A percentile compares a stretch with the other conserved stretches of the same genome.
phyloP scores from a whole-genome alignment of 1,140 invertebrate species.

The Lucilia sericata region DNA sequence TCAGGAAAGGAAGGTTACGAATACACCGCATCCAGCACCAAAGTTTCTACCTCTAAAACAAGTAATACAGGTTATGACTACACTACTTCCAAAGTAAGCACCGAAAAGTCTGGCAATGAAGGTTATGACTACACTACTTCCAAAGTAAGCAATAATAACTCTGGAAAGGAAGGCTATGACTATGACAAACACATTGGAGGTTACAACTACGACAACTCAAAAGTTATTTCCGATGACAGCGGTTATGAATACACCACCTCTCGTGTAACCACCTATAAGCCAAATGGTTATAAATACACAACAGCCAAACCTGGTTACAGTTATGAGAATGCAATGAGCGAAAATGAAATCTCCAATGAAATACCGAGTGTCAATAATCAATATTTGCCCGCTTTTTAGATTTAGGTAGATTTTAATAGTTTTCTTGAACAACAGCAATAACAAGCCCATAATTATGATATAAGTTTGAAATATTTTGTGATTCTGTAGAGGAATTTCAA shows the following conservation, averaged over 20 bases:
- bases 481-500: background rate
- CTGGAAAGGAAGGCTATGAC: background rate
- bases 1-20: background rate
- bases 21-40: background rate
- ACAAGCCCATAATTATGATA: background rate
- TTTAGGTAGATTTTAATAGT: background rate
- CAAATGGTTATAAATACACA: background rate
- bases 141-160: background rate
- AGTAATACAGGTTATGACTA: no score
- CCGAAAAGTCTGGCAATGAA: background rate
- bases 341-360: slow-evolving; percentile 18
- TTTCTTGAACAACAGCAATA: background rate
- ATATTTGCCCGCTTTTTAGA: slow-evolving; percentile 26
- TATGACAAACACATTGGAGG: background rate
- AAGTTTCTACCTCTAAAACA: no score
- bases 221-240: background rate
- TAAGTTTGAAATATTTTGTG: background rate
- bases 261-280: background rate
- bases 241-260: slow-evolving; percentile 13
- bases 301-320: background rate
- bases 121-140: background rate
- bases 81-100: background rate
- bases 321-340: background rate
- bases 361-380: background rate
- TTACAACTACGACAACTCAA: background rate